Base-by-base conservation (phyloP, 2,888 invertebrate species). In the Crioceris asparagi region DNA sequence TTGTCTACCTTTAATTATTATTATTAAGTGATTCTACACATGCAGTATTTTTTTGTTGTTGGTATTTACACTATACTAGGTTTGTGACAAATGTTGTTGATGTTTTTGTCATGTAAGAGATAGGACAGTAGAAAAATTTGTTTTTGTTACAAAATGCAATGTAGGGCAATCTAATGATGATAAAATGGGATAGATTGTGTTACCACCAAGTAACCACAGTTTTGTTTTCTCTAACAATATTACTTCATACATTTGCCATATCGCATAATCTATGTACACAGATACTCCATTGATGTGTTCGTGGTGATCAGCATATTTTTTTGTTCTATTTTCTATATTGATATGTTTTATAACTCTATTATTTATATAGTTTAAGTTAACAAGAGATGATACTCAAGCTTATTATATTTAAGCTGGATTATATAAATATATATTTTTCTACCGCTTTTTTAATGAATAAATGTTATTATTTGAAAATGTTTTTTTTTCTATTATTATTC, bases 201-300 rank as follows among this genome's bases (percentile, higher is more conserved):
- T n/a, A n/a, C n/a, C n/a, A n/a, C n/a, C n/a, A n/a, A n/a, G n/a
- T n/a, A n/a, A n/a, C n/a, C n/a, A n/a, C n/a, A n/a, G 4, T 27
- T 27, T 27, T 6, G 27, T 4, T 15, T 2, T 8, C 5, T 27
- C 4, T 27, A 27, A 5, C 17, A 32, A 18, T 34, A 19, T 17
- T 33, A 26, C 33, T 36, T 15, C 36, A 14, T 32, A 16, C 35
- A 33, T 36, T 39, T 36, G 43, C 43, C 40, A 44, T 44, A 35
- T 16, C 25, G 30, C 32, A 32, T 15, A 32, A 39, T 33, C 36
- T 27, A 36, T 36, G 29, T 33, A 31, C 19, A 33, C 37, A 44
- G 49, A 49, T 50, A 49, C 48, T 43, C 46, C 47, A 38, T 32
- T 26, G 45, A 35, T 41, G 51, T 51, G 51, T 51, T 50, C 50